These are phyloP conservation scores for Dromius quadrimaculatus DNA, from an alignment of 2,888 invertebrate genomes.

Conservation along the genomic window DNA sequence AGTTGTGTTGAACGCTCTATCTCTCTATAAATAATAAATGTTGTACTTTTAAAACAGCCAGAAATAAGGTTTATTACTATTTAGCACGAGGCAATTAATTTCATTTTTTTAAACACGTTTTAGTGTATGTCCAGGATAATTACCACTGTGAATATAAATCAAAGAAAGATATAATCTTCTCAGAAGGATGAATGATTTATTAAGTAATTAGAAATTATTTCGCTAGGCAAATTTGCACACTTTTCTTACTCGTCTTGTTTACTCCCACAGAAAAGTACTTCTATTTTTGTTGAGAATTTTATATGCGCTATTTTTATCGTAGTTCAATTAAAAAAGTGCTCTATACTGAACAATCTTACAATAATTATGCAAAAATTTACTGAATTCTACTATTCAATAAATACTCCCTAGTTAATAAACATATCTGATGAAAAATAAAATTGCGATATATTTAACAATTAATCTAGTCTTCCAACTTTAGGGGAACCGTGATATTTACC, in stretches of 20 bases:
- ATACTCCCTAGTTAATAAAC: too few species aligned
- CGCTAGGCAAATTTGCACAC: conserved; percentile 23
- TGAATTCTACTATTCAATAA: too few species aligned
- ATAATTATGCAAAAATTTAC: too few species aligned
- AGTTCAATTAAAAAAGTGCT: too few species aligned
- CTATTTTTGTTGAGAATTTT: not conserved
- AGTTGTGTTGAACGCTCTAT: conserved; percentile 13
- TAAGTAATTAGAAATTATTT: conserved; percentile 30
- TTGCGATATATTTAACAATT: too few species aligned
- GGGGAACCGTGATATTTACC: too few species aligned
- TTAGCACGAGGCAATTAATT: conserved; percentile 42
- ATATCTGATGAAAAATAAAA: too few species aligned
- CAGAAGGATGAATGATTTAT: conserved; percentile 33
- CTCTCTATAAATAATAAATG: conserved; percentile 26
- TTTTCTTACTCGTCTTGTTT: conserved; percentile 8
- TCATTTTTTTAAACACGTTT: conserved; percentile 32
- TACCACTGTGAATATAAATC: conserved; percentile 44
- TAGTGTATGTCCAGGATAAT: conserved; percentile 31
- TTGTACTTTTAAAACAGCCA: conserved; percentile 31
- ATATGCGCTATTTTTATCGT: too few species aligned
- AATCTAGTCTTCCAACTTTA: too few species aligned
- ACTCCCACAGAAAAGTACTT: not conserved
- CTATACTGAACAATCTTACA: too few species aligned
- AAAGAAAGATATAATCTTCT: conserved; percentile 39
- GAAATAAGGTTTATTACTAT: conserved; percentile 42